Base-by-base conservation (phyloP, 2,888 invertebrate species). In the Choreutis nemorana region DNA sequence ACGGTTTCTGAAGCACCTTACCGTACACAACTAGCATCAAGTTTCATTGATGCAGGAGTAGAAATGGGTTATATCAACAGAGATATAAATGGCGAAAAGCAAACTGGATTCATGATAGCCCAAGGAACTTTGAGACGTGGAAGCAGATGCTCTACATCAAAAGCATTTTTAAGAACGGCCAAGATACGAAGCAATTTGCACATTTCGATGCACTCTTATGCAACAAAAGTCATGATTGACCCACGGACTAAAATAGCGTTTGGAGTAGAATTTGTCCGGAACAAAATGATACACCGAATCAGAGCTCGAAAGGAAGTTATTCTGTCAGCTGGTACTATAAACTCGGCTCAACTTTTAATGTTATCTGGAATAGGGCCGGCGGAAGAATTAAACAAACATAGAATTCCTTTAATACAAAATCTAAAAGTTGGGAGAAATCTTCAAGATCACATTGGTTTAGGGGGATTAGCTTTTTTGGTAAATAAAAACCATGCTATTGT, bases 321-420 rank as follows among this genome's bases (percentile, higher is more conserved):
- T 27, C 55, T 98, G 2, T 91, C 93, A 1, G 94, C 89, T 0
- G 98, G 98, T 0, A 85, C 97, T 0, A 83, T 99, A 0, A 97
- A 96, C 55, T 91, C 96, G 0, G 94, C 98, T 0, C 97, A 99
- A 55, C 53, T 98, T 2, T 65, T 98, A 21, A 94, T 97, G 94
- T 63, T 98, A 1, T 94, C 94, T 5, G 98, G 97, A 0, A 83
- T 97, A 7, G 92, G 92, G 0, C 90, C 90, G 0, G 79, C 83
- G 28, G 83, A 84, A 11, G 87, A 92, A 45, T 52, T 93, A 32
- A 67, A 79, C n/a, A 84, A 87, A 44, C 85, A 87, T 42, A 81
- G 85, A 29, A 92, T 94, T 42, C 91, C 91, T 0, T 71, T 92
- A 0, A 84, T 94, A 28, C 87, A 90, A 52, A 89, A 94, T 53